phyloP scores from a whole-genome alignment of 2,113 vertebrate species.

The Catharus minimus region DNA sequence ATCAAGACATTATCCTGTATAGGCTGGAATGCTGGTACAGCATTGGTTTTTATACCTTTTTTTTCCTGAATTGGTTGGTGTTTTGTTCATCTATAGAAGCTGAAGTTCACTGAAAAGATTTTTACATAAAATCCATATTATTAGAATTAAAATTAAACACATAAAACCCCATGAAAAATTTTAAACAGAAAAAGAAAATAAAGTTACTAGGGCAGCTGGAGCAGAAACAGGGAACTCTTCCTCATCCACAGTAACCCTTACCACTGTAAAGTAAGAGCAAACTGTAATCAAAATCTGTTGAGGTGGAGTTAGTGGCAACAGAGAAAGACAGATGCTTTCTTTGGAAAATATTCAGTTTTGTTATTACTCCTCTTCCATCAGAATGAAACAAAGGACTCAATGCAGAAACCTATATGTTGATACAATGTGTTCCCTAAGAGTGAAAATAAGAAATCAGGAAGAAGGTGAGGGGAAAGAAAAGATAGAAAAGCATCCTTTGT shows the following conservation, averaged over 20 bases:
- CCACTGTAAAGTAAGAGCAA: background rate
- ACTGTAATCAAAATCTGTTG: background rate
- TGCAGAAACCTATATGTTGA: rapidly evolving
- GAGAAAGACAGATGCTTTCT: background rate
- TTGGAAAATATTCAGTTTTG: background rate
- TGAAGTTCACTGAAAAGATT: background rate
- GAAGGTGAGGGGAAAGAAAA: background rate
- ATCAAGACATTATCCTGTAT: background rate
- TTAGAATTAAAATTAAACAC: background rate
- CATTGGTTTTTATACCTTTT: rapidly evolving
- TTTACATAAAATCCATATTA: background rate
- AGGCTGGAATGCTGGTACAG: background rate
- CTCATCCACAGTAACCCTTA: too few species aligned
- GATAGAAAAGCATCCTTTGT: background rate
- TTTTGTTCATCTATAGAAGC: background rate
- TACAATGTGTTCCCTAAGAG: background rate
- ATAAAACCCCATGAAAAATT: background rate
- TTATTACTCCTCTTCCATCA: background rate
- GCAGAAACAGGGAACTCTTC: background rate
- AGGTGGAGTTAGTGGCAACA: background rate
- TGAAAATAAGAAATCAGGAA: background rate
- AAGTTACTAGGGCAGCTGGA: background rate
- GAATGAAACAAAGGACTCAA: background rate
- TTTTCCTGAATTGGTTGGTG: rapidly evolving
- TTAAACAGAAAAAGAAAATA: background rate